These are phyloP conservation scores for Leguminivora glycinivorella DNA, from an alignment of 1,140 invertebrate genomes.

Conservation along the genomic window DNA sequence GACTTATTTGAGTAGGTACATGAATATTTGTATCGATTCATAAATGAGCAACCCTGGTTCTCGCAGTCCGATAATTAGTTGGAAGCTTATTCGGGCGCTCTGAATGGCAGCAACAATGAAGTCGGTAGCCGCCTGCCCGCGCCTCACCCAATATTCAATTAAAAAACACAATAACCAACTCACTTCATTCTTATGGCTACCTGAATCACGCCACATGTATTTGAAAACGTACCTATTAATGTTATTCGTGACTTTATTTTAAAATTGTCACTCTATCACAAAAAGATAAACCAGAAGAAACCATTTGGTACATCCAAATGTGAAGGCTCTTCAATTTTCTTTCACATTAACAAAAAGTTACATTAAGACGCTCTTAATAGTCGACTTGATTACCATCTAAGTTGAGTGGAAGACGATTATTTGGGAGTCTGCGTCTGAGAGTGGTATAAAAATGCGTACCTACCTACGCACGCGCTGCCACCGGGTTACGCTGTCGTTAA, in stretches of 20 bases:
- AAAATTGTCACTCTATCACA: not conserved
- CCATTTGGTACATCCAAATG: conserved; percentile 10
- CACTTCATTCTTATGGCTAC: conserved; percentile 19
- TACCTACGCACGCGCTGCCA: conserved; percentile 71
- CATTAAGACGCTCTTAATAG: conserved; percentile 74
- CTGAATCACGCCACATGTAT: conserved; percentile 9
- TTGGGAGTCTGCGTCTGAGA: conserved; percentile 67
- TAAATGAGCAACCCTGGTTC: conserved; percentile 3
- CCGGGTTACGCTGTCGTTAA: conserved; percentile 76
- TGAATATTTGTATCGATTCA: not conserved
- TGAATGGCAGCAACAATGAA: conserved; percentile 66
- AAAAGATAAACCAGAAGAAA: conserved; percentile 1
- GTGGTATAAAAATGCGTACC: conserved; percentile 72
- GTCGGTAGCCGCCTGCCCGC: conserved; percentile 54
- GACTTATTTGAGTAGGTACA: not conserved
- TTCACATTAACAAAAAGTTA: conserved; percentile 63
- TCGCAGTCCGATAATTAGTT: conserved; percentile 56
- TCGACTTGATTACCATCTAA: conserved; percentile 74
- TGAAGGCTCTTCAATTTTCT: conserved; percentile 49
- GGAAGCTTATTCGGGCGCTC: conserved; percentile 61
- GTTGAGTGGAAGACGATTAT: conserved; percentile 75
- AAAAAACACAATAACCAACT: conserved; percentile 48
- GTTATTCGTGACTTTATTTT: not conserved
- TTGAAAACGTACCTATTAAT: not conserved
- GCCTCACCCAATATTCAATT: conserved; percentile 56